Percentiles rank a stretch among this genome's conserved stretches.
Conservation (phyloP, 2,797 vertebrate genomes). For the Rhynchonycteris naso region DNA sequence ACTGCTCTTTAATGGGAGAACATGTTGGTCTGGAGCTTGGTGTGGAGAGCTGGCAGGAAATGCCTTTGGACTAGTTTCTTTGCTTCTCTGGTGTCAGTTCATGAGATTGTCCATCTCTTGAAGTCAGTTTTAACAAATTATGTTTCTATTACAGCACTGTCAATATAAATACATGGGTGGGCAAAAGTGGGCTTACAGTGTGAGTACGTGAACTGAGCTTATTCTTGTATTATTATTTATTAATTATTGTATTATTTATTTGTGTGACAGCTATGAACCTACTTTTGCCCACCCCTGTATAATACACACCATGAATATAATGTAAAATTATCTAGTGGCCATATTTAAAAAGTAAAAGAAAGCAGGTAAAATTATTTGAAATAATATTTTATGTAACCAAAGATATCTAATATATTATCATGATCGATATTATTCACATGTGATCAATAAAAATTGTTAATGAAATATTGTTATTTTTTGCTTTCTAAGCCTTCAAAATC, state of each 20-base stretch:
- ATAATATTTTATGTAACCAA: neutral
- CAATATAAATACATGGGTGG: neutral
- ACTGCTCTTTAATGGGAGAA: neutral
- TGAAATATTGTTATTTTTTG: neutral
- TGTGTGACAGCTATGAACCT: too few relatives aligned
- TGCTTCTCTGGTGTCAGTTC: neutral
- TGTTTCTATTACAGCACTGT: neutral
- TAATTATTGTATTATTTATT: too few relatives aligned
- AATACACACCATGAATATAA: neutral
- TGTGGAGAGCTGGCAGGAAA: neutral
- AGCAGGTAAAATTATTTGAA: constrained; percentile 9
- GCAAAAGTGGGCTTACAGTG: too few relatives aligned
- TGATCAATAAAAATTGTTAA: neutral
- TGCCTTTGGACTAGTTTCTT: neutral
- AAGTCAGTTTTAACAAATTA: neutral
- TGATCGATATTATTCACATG: neutral
- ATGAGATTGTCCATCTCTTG: neutral
- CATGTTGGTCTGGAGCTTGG: neutral
- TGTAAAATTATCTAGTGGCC: neutral
- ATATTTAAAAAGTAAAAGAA: neutral
- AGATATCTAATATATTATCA: neutral
- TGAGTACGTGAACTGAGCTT: too few relatives aligned
- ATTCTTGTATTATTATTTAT: too few relatives aligned
- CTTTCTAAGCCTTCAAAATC: neutral
- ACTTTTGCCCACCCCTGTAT: too few relatives aligned